A percentile compares a stretch with the other conserved stretches of the same genome.
phyloP scores from a whole-genome alignment of 2,888 invertebrate species.

The Drosophila rellima region DNA sequence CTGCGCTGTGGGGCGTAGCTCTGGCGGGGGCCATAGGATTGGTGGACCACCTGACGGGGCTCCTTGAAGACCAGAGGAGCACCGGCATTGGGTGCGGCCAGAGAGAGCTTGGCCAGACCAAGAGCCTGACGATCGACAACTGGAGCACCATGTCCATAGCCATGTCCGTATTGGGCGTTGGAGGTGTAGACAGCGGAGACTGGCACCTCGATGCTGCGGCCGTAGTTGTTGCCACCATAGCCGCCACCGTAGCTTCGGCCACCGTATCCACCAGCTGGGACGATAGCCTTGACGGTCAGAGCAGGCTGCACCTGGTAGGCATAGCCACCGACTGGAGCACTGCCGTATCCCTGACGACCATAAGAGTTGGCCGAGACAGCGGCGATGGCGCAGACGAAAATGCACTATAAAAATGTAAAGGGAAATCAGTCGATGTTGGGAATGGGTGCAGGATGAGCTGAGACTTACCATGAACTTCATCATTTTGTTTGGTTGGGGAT shows the following conservation, averaged over 20 bases:
- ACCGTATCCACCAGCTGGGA: slow-evolving; percentile 59
- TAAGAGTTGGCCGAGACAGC: slow-evolving; percentile 62
- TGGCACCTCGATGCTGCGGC: slow-evolving; percentile 52
- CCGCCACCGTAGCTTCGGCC: slow-evolving; percentile 37
- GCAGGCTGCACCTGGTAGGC: slow-evolving; percentile 75
- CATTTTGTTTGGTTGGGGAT: slow-evolving; percentile 53
- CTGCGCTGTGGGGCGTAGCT: slow-evolving; percentile 33
- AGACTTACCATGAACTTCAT: slow-evolving; percentile 75
- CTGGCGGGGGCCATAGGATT: slow-evolving; percentile 42
- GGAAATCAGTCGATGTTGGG: slow-evolving; percentile 20
- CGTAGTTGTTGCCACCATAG: slow-evolving; percentile 36
- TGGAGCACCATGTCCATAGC: slow-evolving; percentile 62
- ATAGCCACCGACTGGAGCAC: slow-evolving; percentile 57
- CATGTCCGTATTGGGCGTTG: slow-evolving; percentile 27
- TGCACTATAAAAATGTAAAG: slow-evolving; percentile 48
- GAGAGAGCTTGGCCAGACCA: slow-evolving; percentile 64
- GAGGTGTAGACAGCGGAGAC: slow-evolving; percentile 43
- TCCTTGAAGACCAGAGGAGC: slow-evolving; percentile 53
- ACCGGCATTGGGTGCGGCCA: slow-evolving; percentile 64
- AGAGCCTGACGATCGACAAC: slow-evolving; percentile 63
- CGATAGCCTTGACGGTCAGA: slow-evolving; percentile 62
- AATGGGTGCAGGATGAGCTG: slow-evolving; percentile 20
- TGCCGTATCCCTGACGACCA: slow-evolving; percentile 40
- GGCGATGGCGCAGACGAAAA: slow-evolving; percentile 68
- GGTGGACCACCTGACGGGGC: slow-evolving; percentile 34